A percentile compares a stretch with the other conserved stretches of the same genome.
These are phyloP conservation scores for Pachydiplax longipennis DNA, from an alignment of 2,888 invertebrate species.

Conservation along the genomic window DNA sequence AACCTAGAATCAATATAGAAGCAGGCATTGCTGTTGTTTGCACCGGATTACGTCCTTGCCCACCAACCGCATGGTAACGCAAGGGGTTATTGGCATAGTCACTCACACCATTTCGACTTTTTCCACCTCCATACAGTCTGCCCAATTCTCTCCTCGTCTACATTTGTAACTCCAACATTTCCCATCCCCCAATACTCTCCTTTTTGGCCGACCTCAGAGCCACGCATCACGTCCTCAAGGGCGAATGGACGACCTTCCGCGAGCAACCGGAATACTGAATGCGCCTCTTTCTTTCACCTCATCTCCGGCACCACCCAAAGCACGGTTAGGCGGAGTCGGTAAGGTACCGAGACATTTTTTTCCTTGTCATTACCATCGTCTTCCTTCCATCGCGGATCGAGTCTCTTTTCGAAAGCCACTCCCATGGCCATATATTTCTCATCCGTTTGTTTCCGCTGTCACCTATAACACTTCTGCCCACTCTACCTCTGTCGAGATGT, in stretches of 20 bases:
- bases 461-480: background rate
- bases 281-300: background rate
- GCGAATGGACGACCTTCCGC: constrained; percentile 27
- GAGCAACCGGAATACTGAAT: background rate
- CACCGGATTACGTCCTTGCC: too few species aligned
- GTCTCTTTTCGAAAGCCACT: background rate
- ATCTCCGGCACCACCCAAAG: background rate
- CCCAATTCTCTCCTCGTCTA: background rate
- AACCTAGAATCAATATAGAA: too few species aligned
- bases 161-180: background rate
- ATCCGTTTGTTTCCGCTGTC: background rate
- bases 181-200: background rate
- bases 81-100: too few species aligned
- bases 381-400: background rate
- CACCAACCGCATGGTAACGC: too few species aligned
- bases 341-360: background rate
- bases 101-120: background rate
- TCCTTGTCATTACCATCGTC: background rate
- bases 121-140: background rate
- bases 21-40: too few species aligned
- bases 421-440: background rate
- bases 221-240: constrained; percentile 27
- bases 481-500: background rate
- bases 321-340: background rate
- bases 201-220: constrained; percentile 18